Base-by-base conservation (phyloP, 2,797 vertebrate genomes). In the Ciconia nigra region DNA sequence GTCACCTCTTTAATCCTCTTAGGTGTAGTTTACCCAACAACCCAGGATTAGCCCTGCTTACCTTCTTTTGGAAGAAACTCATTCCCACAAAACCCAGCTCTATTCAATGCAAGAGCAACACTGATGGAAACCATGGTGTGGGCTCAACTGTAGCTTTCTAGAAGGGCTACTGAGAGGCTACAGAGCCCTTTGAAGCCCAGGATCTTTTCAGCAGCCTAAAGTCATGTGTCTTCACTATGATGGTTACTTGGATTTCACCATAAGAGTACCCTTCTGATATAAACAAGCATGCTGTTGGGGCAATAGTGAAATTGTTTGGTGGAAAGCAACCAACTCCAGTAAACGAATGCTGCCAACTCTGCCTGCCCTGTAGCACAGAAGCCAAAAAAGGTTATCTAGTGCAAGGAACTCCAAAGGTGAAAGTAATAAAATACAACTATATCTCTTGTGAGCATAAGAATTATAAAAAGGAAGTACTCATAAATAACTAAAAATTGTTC, bases 291-390 rank as follows among this genome's bases (percentile, higher is more conserved):
- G 54, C 81, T 83, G 65, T 81, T 86, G 89, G 65, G 72, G 92
- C 91, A 91, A 57, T 54, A 55, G 67, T 85, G 89, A 83, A 91
- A 96, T 62, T 74, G 87, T 80, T 93, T 51, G 37, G 83, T 82
- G 79, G 89, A 72, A 88, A 79, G 66, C 89, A 88, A 95, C 61
- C 46, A 78, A 9, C 22, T 81, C 37, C 0, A 2, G 35, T 51
- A 62, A 78, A 51, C 6, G 33, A 79, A 78, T 3, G 9, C 52
- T 91, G 89, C 39, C 81, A 91, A 41, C 24, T 58, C 89, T 78
- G 54, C 51, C 54, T 69, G 69, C 61, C 54, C 69, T 57, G n/a
- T 17, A 61, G 87, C 52, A 74, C 52, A 81, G 82, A 54, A 93
- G 70, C 35, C 37, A 88, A 83, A 91, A 76, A 87, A 59, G 6